phyloP scores from a whole-genome alignment of 1,140 invertebrate genomes.

The Bombus pascuorum region DNA sequence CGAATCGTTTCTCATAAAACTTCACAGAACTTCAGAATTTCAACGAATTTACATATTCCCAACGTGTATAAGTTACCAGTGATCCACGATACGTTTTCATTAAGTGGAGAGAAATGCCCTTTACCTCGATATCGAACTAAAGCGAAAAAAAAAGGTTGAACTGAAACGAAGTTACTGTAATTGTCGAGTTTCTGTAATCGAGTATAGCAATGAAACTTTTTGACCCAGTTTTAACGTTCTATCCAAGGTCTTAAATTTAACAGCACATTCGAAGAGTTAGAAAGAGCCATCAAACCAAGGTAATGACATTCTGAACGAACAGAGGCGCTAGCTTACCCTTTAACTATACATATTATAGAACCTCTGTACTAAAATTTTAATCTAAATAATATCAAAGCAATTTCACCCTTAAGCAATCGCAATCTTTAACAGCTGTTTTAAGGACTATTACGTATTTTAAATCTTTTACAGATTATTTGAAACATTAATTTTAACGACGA shows the following conservation, averaged over 20 bases:
- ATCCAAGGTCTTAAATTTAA: conserved; percentile 13
- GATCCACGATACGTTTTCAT: not conserved
- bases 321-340: too few species aligned
- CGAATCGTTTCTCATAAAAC: not conserved
- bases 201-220: conserved; percentile 17
- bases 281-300: not conserved
- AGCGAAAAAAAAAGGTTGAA: not conserved
- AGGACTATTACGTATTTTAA: too few species aligned
- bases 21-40: not conserved
- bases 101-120: not conserved
- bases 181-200: not conserved
- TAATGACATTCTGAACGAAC: not conserved
- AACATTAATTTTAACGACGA: not conserved
- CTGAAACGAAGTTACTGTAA: not conserved
- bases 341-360: not conserved
- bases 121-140: too few species aligned
- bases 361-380: not conserved
- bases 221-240: not conserved
- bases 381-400: not conserved
- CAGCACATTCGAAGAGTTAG: not conserved
- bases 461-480: too few species aligned
- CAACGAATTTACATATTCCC: not conserved
- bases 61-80: not conserved
- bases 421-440: not conserved
- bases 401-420: too few species aligned